Evolutionary conservation across 1,140 invertebrate genomes (phyloP).

Genomic region (Cydia strobilella): DNA sequence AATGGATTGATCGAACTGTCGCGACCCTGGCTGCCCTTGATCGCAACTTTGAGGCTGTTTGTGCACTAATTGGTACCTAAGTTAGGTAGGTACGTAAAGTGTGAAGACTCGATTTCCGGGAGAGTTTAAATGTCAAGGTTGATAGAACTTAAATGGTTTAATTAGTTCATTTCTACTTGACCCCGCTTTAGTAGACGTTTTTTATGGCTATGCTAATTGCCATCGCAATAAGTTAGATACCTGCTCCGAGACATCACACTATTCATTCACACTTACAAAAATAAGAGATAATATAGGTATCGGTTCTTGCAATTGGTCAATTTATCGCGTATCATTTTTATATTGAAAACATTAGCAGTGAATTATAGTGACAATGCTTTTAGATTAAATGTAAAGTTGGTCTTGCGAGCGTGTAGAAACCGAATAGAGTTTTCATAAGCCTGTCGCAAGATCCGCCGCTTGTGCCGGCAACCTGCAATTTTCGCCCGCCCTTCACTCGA

Average conservation of each 20-base stretch:
- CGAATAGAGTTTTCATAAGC: constrained; percentile 13
- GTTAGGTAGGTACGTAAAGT: not conserved
- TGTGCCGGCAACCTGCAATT: constrained; percentile 21
- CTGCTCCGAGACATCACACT: not conserved
- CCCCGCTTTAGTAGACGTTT: not conserved
- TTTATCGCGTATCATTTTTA: not conserved
- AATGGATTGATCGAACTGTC: constrained; percentile 2
- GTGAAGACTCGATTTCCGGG: constrained; percentile 8
- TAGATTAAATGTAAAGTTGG: constrained; percentile 10
- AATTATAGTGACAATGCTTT: constrained; percentile 1
- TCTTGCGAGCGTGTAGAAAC: constrained; percentile 21
- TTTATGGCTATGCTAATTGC: not conserved
- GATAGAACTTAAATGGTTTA: constrained; percentile 1
- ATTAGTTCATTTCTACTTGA: constrained; percentile 7
- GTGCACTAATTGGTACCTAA: not conserved
- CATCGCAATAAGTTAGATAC: not conserved
- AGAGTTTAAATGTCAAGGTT: constrained; percentile 6
- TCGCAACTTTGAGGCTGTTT: not conserved
- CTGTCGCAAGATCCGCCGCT: constrained; percentile 22
- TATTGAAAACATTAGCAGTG: not conserved
- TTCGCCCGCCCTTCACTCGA: constrained; percentile 20
- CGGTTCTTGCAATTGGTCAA: not conserved
- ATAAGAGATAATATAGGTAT: not conserved
- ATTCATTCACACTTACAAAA: too few species aligned
- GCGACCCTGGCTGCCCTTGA: constrained; percentile 16